Evolutionary conservation across 1,140 invertebrate species (phyloP).

Genomic region (Vanessa atalanta): DNA sequence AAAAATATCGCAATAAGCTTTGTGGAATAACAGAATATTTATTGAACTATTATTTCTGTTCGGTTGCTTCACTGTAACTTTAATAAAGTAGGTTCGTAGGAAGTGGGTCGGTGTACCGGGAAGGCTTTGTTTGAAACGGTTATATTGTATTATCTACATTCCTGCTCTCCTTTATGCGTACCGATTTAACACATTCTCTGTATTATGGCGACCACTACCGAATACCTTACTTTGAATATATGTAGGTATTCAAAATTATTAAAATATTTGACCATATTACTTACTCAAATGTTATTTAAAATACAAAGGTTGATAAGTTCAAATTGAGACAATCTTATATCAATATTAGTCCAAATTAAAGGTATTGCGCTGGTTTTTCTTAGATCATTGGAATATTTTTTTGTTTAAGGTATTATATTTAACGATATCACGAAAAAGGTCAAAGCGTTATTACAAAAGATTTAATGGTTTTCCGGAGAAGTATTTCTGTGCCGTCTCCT

Average conservation of each 20-base stretch:
- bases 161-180: slow-evolving; percentile 57
- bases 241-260: slow-evolving; percentile 4
- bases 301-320: no score
- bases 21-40: slow-evolving; percentile 29
- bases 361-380: no score
- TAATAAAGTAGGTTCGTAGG: slow-evolving; percentile 35
- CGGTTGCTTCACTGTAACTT: slow-evolving; percentile 33
- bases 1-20: slow-evolving; percentile 33
- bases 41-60: slow-evolving; percentile 39
- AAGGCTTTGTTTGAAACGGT: slow-evolving; percentile 45
- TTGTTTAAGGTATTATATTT: neutral
- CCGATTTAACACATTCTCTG: slow-evolving; percentile 43
- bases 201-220: slow-evolving; percentile 23
- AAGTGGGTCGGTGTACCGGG: slow-evolving; percentile 54
- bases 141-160: slow-evolving; percentile 57
- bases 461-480: slow-evolving; percentile 2
- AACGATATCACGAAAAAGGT: neutral
- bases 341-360: no score
- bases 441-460: neutral
- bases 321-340: no score
- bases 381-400: neutral
- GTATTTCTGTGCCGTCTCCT: neutral
- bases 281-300: neutral
- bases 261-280: neutral
- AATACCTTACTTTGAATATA: slow-evolving; percentile 15